Conservation (phyloP, 2,113 vertebrate genomes). For the Rhinoptilus africanus region DNA sequence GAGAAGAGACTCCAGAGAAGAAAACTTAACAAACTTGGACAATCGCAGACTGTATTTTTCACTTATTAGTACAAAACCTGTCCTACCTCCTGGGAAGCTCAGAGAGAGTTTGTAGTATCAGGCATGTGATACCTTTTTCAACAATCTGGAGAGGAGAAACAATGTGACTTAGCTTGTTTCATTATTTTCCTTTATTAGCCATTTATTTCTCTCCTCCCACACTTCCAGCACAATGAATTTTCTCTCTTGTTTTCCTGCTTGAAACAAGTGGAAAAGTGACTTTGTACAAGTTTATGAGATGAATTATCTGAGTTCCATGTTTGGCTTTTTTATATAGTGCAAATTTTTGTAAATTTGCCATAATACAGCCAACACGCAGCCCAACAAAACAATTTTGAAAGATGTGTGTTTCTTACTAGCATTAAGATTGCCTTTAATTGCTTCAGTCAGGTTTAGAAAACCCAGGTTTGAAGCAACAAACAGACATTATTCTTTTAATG, state of each 20-base stretch:
- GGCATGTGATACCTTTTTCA: neutral
- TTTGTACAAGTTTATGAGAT: neutral
- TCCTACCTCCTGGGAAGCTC: neutral
- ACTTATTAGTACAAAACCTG: neutral
- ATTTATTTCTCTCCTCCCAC: neutral
- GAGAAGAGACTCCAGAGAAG: neutral
- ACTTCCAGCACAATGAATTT: neutral
- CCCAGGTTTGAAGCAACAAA: neutral
- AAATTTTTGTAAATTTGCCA: neutral
- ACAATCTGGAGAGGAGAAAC: neutral
- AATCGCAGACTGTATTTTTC: neutral
- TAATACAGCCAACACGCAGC: neutral
- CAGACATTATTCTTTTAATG: neutral
- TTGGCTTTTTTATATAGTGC: neutral
- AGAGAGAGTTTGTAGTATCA: neutral
- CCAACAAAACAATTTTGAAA: neutral
- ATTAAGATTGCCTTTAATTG: neutral
- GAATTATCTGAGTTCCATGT: neutral
- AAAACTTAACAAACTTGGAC: neutral
- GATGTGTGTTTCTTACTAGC: neutral
- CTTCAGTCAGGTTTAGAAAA: neutral
- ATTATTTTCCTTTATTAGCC: neutral
- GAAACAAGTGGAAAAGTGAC: neutral
- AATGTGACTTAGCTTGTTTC: neutral
- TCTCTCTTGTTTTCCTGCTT: neutral